Evolutionary conservation across 2,797 vertebrate genomes (phyloP).

Genomic region (Oceanodroma leucorhoa): DNA sequence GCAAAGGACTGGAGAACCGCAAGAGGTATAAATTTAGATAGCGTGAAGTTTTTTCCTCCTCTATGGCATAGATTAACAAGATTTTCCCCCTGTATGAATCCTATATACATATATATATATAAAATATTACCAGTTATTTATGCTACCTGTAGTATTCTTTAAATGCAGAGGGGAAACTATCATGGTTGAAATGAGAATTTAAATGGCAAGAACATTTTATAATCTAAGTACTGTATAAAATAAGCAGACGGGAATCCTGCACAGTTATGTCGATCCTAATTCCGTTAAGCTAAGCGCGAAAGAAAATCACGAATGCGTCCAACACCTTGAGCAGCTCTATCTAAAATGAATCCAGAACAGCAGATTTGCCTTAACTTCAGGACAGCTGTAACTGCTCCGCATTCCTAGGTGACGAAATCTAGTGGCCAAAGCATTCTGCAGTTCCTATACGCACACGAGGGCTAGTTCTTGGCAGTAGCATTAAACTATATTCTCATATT

Average conservation of each 20-base stretch:
- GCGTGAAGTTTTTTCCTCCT: slow-evolving; percentile 72
- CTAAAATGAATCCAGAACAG: slow-evolving; percentile 50
- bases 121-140: slow-evolving; percentile 73
- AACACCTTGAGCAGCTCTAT: slow-evolving; percentile 40
- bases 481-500: slow-evolving; percentile 69
- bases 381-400: slow-evolving; percentile 67
- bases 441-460: slow-evolving; percentile 70
- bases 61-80: slow-evolving; percentile 69
- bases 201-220: slow-evolving; percentile 54
- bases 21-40: slow-evolving; percentile 75
- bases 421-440: slow-evolving; percentile 69
- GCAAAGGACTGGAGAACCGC: slow-evolving; percentile 63
- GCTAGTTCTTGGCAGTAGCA: slow-evolving; percentile 85
- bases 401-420: slow-evolving; percentile 35
- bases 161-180: slow-evolving; percentile 65
- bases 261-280: slow-evolving; percentile 23
- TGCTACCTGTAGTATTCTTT: slow-evolving; percentile 78
- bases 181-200: slow-evolving; percentile 58
- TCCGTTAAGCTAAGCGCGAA: slow-evolving; percentile 44
- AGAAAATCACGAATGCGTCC: slow-evolving; percentile 33
- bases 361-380: slow-evolving; percentile 52
- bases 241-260: slow-evolving; percentile 53
- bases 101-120: slow-evolving; percentile 83
- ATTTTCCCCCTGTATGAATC: slow-evolving; percentile 73
- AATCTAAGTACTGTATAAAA: slow-evolving; percentile 55